Base-by-base conservation (phyloP, 2,113 vertebrate genomes). In the Lonchura striata region DNA sequence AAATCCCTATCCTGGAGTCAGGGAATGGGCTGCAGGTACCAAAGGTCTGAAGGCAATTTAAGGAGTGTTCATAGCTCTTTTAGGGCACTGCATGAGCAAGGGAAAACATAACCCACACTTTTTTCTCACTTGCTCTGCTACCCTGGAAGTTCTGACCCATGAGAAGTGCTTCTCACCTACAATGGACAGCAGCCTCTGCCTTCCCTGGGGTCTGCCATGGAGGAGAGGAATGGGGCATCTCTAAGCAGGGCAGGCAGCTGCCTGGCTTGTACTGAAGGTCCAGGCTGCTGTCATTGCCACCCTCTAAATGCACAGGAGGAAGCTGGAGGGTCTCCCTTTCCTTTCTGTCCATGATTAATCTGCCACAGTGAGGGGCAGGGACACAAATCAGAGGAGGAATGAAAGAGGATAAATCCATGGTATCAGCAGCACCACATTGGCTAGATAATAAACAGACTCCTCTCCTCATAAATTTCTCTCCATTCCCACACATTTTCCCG, bases 401-500 rank as follows among this genome's bases (percentile, higher is more conserved):
- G 96, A 97, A 96, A 94, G 96, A 97, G 95, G 94, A 98, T 98
- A 97, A 98, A 98, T 98, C 97, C 97, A 94, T 11, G 49, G 91
- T 97, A 97, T 96, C 92, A 97, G 95, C 96, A 95, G 93, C 88
- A 79, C 89, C 94, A 96, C 96, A 96, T 97, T 97, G 96, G 96
- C 94, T 89, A 97, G 98, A 98, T 97, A 98, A 98, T 98, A 98
- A 98, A 98, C 97, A 95, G 96, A 97, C 97, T 97, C 78, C 86
- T 64, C 68, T 86, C 61, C 79, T 88, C 93, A 64, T 95, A 97
- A 96, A 97, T 97, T 89, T 94, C 27, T 49, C 37, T 89, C 69
- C 8, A 14, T 80, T 84, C 78, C 42, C 5, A 18, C 41, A 33
- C 5, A 11, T n/a, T 88, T 88, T 23, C 50, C 35, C 0, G 0